These are phyloP conservation scores for Hydrophis major DNA, from an alignment of 2,797 vertebrate genomes.

Conservation along the genomic window DNA sequence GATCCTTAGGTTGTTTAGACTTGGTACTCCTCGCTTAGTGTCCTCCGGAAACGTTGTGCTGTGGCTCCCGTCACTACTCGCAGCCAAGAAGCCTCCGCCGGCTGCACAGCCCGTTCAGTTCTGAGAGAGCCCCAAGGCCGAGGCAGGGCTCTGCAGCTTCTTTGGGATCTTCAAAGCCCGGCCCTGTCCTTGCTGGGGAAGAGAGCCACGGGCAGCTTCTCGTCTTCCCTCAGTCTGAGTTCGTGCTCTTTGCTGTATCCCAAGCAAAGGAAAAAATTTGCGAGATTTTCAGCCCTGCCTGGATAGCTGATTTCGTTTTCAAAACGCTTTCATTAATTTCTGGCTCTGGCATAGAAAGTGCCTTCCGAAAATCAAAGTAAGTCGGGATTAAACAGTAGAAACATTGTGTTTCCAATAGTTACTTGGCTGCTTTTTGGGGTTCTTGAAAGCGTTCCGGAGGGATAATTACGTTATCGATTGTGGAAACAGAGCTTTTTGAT, in stretches of 20 bases:
- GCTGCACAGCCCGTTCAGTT: neutral
- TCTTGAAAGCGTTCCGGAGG: neutral
- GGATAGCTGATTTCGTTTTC: rapidly evolving
- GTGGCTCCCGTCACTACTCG: neutral
- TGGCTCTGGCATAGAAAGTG: neutral
- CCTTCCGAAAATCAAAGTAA: neutral
- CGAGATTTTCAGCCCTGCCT: neutral
- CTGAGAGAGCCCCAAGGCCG: neutral
- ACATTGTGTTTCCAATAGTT: neutral
- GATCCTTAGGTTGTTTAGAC: neutral
- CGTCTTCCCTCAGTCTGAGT: neutral
- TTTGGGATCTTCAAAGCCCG: neutral
- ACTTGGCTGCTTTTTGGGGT: neutral
- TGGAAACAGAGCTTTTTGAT: neutral
- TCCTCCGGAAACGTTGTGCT: neutral
- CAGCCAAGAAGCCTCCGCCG: neutral
- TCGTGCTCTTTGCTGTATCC: neutral
- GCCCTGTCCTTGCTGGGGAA: neutral
- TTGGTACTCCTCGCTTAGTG: neutral
- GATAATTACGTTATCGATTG: neutral
- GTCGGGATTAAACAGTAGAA: neutral
- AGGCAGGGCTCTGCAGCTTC: neutral
- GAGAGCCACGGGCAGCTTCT: neutral
- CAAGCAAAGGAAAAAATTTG: neutral
- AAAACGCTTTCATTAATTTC: neutral